A percentile compares a stretch with the other conserved stretches of the same genome.
Conservation (phyloP, 2,797 vertebrate species). For the Myotis myotis region DNA sequence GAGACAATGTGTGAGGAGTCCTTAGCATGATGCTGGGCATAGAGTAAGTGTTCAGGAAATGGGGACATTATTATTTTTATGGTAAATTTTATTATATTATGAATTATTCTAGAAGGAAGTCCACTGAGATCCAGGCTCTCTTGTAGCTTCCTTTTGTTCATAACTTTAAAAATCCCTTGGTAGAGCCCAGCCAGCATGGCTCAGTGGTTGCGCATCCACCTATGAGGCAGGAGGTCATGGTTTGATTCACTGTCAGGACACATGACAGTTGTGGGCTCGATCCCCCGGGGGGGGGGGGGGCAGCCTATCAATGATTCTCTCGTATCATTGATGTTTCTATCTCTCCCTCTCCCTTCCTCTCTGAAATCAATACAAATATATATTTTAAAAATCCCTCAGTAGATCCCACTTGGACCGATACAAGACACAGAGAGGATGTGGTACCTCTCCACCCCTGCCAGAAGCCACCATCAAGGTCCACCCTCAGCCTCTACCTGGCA, state of each 20-base stretch:
- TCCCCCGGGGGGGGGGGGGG: not conserved
- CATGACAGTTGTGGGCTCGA: not conserved
- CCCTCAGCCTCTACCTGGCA: not conserved
- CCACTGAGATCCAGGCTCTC: not conserved
- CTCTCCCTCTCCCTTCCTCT: not conserved
- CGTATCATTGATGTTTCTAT: not conserved
- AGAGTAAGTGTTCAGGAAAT: not conserved
- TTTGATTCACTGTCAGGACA: not conserved
- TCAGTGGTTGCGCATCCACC: not conserved
- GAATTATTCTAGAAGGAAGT: constrained; percentile 29
- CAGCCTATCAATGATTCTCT: not conserved
- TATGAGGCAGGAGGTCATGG: not conserved
- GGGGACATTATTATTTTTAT: not conserved
- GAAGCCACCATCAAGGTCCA: not conserved
- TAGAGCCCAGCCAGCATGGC: not conserved
- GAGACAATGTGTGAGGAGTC: not conserved
- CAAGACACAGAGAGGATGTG: not conserved
- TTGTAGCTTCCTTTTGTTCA: constrained; percentile 14
- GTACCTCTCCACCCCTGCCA: fast-evolving
- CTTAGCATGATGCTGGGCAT: not conserved
- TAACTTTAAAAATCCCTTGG: not conserved
- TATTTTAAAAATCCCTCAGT: not conserved
- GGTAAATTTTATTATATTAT: not conserved
- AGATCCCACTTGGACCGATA: not conserved
- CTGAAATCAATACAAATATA: not conserved